Base-by-base conservation (phyloP, 30 jellyfish, hydroid and myxozoan species). In the Rhopilema esculentum region DNA sequence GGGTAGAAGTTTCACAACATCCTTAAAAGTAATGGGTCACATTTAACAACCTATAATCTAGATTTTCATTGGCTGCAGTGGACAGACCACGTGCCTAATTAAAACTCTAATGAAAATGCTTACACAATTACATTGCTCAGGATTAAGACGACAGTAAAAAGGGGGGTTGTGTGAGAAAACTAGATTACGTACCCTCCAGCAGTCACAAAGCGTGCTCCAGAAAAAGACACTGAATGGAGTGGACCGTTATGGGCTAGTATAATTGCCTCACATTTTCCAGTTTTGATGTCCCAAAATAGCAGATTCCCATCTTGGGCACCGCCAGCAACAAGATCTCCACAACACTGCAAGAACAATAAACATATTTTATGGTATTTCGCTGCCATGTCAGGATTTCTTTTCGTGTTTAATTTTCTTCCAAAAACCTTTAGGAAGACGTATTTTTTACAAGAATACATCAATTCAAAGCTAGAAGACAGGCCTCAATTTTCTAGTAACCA, bases 111-210 rank as follows among this genome's bases (percentile, higher is more conserved):
- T n/a, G n/a, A n/a, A n/a, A n/a, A n/a, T n/a, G n/a, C n/a, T n/a
- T n/a, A n/a, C n/a, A n/a, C n/a, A n/a, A n/a, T n/a, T n/a, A n/a
- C n/a, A n/a, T n/a, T n/a, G n/a, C n/a, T n/a, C n/a, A n/a, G n/a
- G n/a, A n/a, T n/a, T 40, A 6, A 40, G 57, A 2, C 12, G 12
- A 40, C 57, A 40, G 57, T 40, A 40, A 40, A 40, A 2, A 2
- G 57, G 57, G 12, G 6, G 12, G 6, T 40, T 40, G 9, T 40
- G 57, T 40, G 57, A 2, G 12, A 40, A 6, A 40, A 40, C 12
- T n/a, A n/a, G n/a, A n/a, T 40, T 40, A 12, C 95, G 29, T 80
- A 95, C 99, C 97, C 97, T 82, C 97, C 97, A 26, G 92, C 99
- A 57, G 97, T 95, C 31, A 95, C 86, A 57, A 95, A 95, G 49